phyloP scores from a whole-genome alignment of 2,113 vertebrate genomes.

The Merops nubicus region DNA sequence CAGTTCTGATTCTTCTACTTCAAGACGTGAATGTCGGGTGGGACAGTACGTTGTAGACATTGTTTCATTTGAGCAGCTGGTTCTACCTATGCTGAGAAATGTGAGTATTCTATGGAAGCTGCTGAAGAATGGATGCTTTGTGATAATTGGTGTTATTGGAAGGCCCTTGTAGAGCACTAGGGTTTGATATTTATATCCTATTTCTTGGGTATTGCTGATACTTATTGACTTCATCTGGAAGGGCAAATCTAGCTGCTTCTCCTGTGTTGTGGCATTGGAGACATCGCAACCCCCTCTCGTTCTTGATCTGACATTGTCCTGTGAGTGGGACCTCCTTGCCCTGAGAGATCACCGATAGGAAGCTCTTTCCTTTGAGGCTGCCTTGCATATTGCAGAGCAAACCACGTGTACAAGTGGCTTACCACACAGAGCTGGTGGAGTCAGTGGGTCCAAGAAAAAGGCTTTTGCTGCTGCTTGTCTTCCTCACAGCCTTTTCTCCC shows the following conservation, averaged over 20 bases:
- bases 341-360: neutral
- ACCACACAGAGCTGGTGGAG: neutral
- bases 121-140: neutral
- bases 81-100: constrained; percentile 86
- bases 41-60: constrained; percentile 92
- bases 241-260: neutral
- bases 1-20: constrained; percentile 70
- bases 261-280: neutral
- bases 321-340: neutral
- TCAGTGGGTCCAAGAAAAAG: neutral
- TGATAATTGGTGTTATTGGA: neutral
- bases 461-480: neutral
- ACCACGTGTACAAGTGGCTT: neutral
- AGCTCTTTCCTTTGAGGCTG: neutral
- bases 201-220: neutral
- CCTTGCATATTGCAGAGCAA: neutral
- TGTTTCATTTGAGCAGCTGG: constrained; percentile 87
- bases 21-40: constrained; percentile 80
- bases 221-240: neutral
- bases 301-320: neutral
- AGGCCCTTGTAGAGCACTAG: neutral
- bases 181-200: neutral
- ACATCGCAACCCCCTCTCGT: neutral
- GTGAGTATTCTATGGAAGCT: constrained; percentile 75
- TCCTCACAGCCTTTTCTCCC: neutral